These are phyloP conservation scores for Drosophila suboccidentalis DNA, from an alignment of 2,888 invertebrate genomes.

Conservation along the genomic window DNA sequence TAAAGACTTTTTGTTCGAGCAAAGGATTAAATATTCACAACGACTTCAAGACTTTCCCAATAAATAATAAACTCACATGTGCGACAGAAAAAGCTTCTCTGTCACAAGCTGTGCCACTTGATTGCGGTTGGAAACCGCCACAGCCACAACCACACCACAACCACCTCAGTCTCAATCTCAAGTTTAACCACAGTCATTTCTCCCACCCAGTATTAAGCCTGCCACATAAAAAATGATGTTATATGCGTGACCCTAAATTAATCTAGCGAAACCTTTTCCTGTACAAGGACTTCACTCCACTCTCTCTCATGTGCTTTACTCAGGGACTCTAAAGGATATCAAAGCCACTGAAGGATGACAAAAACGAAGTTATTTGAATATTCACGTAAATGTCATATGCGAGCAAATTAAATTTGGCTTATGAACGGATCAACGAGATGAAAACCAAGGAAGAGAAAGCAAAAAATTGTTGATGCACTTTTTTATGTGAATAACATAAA, in stretches of 20 bases:
- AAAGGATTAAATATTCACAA: conserved; percentile 57
- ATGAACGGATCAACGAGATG: conserved; percentile 51
- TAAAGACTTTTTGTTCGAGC: conserved; percentile 41
- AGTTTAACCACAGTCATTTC: conserved; percentile 11
- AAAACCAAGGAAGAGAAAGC: conserved; percentile 9
- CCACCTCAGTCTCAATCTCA: conserved; percentile 14
- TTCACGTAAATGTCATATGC: conserved; percentile 73
- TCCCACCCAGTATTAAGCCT: conserved; percentile 28
- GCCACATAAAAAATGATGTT: conserved; percentile 74
- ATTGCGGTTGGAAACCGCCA: conserved; percentile 59
- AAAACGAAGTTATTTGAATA: conserved; percentile 80
- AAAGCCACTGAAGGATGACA: conserved; percentile 79
- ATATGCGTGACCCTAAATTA: conserved; percentile 84
- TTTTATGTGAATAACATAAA: conserved; percentile 51
- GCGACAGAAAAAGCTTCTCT: conserved; percentile 54
- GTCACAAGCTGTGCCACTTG: conserved; percentile 54
- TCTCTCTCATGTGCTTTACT: conserved; percentile 11
- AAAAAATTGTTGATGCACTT: conserved; percentile 25
- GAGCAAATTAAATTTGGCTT: conserved; percentile 81
- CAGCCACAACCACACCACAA: conserved; percentile 14
- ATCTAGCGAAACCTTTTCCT: conserved; percentile 82
- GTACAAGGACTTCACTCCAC: conserved; percentile 22
- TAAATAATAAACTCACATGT: conserved; percentile 68
- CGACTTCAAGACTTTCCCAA: conserved; percentile 53
- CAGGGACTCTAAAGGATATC: conserved; percentile 49